These are phyloP conservation scores for Proteles cristata DNA, from an alignment of 2,113 vertebrate genomes.

Conservation along the genomic window DNA sequence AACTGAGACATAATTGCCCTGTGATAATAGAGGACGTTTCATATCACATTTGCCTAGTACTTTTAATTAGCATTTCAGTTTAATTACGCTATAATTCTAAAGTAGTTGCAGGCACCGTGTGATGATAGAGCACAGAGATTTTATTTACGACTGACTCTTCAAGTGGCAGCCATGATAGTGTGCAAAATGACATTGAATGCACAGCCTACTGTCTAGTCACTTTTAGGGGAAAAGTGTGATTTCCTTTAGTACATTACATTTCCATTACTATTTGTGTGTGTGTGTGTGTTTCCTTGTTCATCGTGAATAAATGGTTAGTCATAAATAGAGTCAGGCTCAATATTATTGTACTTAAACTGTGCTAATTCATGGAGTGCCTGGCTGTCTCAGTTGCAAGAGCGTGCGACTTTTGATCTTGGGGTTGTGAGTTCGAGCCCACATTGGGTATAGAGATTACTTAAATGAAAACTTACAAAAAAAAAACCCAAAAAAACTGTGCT, in stretches of 20 bases:
- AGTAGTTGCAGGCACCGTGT: background rate
- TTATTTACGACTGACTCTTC: background rate
- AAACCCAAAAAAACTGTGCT: too few relatives aligned
- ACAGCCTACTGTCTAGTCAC: background rate
- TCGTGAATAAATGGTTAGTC: background rate
- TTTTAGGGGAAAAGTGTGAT: background rate
- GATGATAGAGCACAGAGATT: background rate
- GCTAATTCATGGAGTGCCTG: background rate
- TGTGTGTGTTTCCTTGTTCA: background rate
- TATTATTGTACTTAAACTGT: background rate
- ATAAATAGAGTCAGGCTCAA: background rate
- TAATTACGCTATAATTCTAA: conserved; percentile 47
- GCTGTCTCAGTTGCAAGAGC: too few relatives aligned
- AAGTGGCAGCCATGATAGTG: background rate
- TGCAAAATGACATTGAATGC: background rate
- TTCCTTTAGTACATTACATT: background rate
- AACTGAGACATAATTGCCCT: conserved; percentile 8
- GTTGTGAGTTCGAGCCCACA: too few relatives aligned
- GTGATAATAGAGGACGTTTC: conserved; percentile 39
- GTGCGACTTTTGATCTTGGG: too few relatives aligned
- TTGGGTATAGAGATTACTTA: too few relatives aligned
- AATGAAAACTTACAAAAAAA: too few relatives aligned
- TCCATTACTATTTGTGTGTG: background rate
- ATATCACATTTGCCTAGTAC: background rate
- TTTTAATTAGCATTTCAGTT: conserved; percentile 57